A percentile compares a stretch with the other conserved stretches of the same genome.
phyloP scores from a whole-genome alignment of 1,140 invertebrate species.

The Drosophila nigromelanica region DNA sequence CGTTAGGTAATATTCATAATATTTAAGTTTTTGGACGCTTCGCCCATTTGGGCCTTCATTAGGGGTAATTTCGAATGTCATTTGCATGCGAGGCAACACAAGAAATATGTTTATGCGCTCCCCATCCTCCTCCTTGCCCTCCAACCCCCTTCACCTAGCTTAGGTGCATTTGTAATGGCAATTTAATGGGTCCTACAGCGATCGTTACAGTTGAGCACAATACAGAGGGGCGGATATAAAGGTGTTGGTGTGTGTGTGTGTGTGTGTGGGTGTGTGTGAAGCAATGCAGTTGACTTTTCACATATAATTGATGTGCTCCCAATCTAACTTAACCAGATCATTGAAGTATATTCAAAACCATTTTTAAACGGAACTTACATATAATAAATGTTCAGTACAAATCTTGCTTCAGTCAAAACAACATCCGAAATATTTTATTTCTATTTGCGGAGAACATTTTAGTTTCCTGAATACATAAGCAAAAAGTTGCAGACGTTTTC shows the following conservation, averaged over 20 bases:
- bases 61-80: conserved; percentile 56
- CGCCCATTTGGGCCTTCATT: conserved; percentile 55
- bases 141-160: conserved; percentile 1
- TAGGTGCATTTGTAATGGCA: conserved; percentile 55
- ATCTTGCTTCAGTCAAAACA: too few relatives aligned
- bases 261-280: neutral
- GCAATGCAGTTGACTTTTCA: conserved; percentile 12
- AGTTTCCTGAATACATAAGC: too few relatives aligned
- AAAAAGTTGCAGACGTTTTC: too few relatives aligned
- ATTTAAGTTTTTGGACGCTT: conserved; percentile 32
- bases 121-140: too few relatives aligned
- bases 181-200: conserved; percentile 53
- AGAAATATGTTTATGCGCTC: conserved; percentile 23
- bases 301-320: neutral
- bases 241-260: conserved; percentile 1
- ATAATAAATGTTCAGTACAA: too few relatives aligned
- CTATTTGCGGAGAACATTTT: too few relatives aligned
- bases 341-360: too few relatives aligned
- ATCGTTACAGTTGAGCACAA: conserved; percentile 16
- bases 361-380: too few relatives aligned
- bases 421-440: too few relatives aligned
- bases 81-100: conserved; percentile 34
- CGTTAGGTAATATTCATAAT: conserved; percentile 46
- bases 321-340: too few relatives aligned
- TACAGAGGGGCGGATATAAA: neutral